phyloP scores from a whole-genome alignment of 2,113 vertebrate genomes.

The Grus americana region DNA sequence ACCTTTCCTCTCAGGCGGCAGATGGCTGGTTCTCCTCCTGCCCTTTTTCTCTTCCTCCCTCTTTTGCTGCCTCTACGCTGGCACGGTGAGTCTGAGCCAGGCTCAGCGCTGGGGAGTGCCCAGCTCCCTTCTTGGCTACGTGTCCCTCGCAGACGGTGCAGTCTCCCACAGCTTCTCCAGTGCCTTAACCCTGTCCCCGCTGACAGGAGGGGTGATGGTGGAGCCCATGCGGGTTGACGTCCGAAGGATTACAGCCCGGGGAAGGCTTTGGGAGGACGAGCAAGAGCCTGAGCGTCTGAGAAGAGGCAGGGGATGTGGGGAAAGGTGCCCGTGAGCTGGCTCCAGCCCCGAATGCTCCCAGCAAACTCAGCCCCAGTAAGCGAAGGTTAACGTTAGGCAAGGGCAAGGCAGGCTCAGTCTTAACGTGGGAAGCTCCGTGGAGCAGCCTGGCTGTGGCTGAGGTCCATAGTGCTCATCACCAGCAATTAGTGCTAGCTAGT shows the following conservation, averaged over 20 bases:
- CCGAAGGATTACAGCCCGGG: neutral
- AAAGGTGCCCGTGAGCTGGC: neutral
- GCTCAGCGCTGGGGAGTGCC: neutral
- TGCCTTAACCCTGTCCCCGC: neutral
- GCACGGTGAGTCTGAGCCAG: neutral
- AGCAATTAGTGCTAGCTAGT: neutral
- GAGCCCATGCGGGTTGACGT: neutral
- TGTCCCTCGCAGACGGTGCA: neutral
- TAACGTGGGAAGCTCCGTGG: neutral
- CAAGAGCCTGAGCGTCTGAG: neutral
- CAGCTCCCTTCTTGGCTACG: neutral
- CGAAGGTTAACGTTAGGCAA: neutral
- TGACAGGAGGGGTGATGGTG: neutral
- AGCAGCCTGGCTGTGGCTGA: accelerated
- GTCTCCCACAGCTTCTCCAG: neutral
- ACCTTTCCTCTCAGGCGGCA: neutral
- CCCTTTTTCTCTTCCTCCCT: neutral
- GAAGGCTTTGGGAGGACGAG: neutral
- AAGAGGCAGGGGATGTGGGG: neutral
- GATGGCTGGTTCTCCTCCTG: neutral
- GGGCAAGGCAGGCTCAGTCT: accelerated
- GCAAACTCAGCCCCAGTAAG: accelerated
- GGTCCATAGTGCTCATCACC: neutral
- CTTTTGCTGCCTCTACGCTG: accelerated
- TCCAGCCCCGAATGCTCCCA: neutral